Conservation (phyloP, 1,140 invertebrate genomes). For the Homarus americanus region DNA sequence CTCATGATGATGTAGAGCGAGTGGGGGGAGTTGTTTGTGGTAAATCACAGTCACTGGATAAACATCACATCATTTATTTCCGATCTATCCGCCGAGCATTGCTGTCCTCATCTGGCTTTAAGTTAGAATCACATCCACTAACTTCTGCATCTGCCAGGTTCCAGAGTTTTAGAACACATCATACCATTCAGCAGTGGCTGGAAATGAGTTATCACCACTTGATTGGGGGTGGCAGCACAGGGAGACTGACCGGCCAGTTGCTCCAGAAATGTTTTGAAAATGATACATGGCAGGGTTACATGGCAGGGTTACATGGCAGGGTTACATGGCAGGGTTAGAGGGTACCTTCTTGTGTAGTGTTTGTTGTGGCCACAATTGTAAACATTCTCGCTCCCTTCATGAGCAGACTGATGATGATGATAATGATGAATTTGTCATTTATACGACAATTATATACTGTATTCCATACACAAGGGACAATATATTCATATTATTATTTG, state of each 20-base stretch:
- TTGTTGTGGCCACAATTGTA: slow-evolving; percentile 21
- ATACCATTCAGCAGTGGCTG: slow-evolving; percentile 9
- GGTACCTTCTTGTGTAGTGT: slow-evolving; percentile 1
- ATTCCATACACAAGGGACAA: no score
- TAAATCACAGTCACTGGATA: slow-evolving; percentile 1
- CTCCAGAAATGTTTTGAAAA: slow-evolving; percentile 21
- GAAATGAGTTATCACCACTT: background rate
- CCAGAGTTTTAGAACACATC: background rate
- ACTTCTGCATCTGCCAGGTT: background rate
- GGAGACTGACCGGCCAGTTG: slow-evolving; percentile 11
- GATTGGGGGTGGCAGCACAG: slow-evolving; percentile 4
- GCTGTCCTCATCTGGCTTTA: no score
- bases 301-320: no score
- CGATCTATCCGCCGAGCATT: no score
- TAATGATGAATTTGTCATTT: no score
- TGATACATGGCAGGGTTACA: slow-evolving; percentile 15
- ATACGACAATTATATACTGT: no score
- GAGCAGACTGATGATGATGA: background rate
- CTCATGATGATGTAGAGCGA: background rate
- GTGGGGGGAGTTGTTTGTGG: background rate
- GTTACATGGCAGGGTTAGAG: no score
- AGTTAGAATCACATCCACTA: background rate
- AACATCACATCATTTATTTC: background rate
- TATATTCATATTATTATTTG: no score
- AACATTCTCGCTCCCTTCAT: background rate